A percentile compares a stretch with the other conserved stretches of the same genome.
phyloP scores from a whole-genome alignment of 2,797 vertebrate genomes.

The Argya squamiceps region DNA sequence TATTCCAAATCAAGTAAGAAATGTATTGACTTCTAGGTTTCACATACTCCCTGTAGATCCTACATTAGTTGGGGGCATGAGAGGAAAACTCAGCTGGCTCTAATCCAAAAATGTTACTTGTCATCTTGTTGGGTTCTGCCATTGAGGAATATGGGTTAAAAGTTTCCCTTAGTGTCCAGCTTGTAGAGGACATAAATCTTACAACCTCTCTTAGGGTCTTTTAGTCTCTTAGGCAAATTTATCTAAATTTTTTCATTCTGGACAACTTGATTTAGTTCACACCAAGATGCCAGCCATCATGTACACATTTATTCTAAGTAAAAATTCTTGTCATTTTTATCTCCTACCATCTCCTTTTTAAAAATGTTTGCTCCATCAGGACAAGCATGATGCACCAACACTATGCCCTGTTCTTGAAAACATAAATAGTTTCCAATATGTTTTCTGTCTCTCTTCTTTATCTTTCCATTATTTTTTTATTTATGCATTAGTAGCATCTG shows the following conservation, averaged over 20 bases:
- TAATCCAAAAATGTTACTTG: not conserved
- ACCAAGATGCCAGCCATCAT: not conserved
- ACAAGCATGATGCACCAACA: not conserved
- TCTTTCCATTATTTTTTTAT: not conserved
- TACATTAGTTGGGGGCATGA: not conserved
- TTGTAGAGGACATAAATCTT: not conserved
- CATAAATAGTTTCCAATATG: not conserved
- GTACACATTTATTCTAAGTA: not conserved
- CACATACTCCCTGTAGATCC: not conserved
- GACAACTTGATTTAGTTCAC: not conserved
- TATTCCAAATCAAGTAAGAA: not conserved
- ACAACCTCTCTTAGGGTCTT: not conserved
- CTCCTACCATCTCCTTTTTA: not conserved
- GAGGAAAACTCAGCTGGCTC: not conserved
- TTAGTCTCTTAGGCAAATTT: not conserved
- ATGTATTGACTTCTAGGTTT: not conserved
- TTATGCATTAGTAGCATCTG: not conserved
- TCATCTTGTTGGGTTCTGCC: not conserved
- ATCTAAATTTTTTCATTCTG: not conserved
- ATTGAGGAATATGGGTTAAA: not conserved
- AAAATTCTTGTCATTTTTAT: not conserved
- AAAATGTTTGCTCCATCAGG: not conserved
- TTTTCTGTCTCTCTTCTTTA: not conserved
- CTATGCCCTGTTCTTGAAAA: not conserved
- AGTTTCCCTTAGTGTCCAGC: not conserved